Evolutionary conservation across 2,797 vertebrate genomes (phyloP), one percentile per base, ranked within the genome.

Genomic region (Eidolon dupreanum): DNA sequence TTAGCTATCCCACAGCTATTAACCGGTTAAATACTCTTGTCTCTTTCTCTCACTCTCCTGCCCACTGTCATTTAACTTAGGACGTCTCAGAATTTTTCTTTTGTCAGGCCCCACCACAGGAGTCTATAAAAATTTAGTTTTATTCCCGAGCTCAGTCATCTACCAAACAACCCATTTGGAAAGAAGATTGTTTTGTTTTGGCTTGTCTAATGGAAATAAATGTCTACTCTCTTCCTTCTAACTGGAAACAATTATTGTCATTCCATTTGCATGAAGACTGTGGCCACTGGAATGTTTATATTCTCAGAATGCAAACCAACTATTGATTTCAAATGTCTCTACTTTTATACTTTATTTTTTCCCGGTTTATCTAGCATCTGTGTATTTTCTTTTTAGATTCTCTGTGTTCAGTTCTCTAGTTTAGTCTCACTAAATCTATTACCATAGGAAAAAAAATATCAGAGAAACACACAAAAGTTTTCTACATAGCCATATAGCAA

Each of bases 131-230:
- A 93, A 91, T 57, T 78, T 11, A 86, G 70, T 4, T 57, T 79
- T 33, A 73, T 46, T 46, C 53, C 9, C 63, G 65, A 81, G 38
- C 31, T 92, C 74, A 97, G 81, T 92, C 88, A 90, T 36, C 28
- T 17, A 65, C 49, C 51, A 88, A 51, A 79, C 4, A 68, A n/a
- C 17, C 53, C 90, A 78, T 85, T 61, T 94, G 88, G 93, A 94
- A 75, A 90, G 36, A 71, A 51, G 31, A 3, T 33, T 43, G 31
- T 53, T 74, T 92, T 41, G 33, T 86, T 95, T 91, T 57, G 94
- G 43, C 17, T 17, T 33, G 11, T 28, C 24, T 28, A 13, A 61
- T 70, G 90, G 96, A 95, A 97, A 95, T 31, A 94, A 65, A 57
- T 19, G 22, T 77, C n/a, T 31, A 41, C 33, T 38, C 28, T 65